Evolutionary conservation across 2,113 vertebrate genomes (phyloP).

Genomic region (Rhombomys opimus): DNA sequence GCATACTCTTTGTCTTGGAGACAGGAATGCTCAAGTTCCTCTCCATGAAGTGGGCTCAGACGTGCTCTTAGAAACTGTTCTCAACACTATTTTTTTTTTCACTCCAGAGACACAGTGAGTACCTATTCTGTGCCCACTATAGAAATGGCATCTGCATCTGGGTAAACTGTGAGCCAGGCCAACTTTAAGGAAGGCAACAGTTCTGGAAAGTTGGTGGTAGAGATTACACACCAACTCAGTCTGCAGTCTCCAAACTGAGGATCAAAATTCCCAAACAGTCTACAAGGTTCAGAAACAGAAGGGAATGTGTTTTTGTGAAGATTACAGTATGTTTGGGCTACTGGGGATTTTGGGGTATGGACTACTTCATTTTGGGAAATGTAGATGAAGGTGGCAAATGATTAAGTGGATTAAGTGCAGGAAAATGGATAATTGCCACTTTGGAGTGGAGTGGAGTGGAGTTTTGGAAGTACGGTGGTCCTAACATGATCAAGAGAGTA

Average conservation of each 20-base stretch:
- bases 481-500: neutral
- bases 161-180: neutral
- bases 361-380: neutral
- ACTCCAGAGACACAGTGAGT: neutral
- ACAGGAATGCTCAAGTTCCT: neutral
- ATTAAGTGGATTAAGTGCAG: slow-evolving; percentile 15
- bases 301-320: neutral
- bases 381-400: neutral
- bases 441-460: neutral
- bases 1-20: neutral
- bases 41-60: neutral
- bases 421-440: neutral
- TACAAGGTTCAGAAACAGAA: neutral
- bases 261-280: neutral
- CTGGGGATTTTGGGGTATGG: neutral
- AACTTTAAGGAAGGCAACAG: neutral
- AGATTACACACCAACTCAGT: neutral
- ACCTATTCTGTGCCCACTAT: neutral
- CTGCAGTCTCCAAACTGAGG: neutral
- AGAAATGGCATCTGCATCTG: neutral
- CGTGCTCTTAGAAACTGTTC: neutral
- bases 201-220: neutral
- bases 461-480: neutral
- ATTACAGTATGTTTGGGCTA: neutral
- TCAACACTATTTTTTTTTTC: neutral